phyloP scores from a whole-genome alignment of 2,113 vertebrate species.

The Mesoclemmys tuberculata region DNA sequence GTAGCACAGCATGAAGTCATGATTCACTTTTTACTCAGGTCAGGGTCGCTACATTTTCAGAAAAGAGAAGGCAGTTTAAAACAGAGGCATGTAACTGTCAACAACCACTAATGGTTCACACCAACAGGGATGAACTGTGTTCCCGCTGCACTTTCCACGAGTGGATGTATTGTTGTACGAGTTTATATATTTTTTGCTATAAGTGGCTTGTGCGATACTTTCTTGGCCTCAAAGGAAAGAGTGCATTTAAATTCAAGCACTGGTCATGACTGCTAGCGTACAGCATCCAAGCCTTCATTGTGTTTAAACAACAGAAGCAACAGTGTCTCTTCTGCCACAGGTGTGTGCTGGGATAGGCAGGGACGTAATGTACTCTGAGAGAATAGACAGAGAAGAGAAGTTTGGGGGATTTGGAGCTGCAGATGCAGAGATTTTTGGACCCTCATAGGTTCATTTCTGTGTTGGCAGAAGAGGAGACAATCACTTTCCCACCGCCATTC shows the following conservation, averaged over 20 bases:
- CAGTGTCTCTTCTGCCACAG: background rate
- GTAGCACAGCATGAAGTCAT: background rate
- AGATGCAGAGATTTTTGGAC: background rate
- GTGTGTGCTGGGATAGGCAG: background rate
- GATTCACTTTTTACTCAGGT: background rate
- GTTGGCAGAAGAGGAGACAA: background rate
- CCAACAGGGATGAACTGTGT: background rate
- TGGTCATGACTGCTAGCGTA: background rate
- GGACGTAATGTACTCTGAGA: background rate
- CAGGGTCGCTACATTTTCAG: background rate
- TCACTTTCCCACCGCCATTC: background rate
- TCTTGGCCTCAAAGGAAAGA: background rate
- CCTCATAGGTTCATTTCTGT: background rate
- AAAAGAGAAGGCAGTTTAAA: background rate
- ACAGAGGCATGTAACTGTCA: background rate
- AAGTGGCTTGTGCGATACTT: background rate
- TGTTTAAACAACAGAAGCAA: background rate
- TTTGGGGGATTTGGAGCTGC: background rate
- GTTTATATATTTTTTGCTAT: background rate
- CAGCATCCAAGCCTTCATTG: background rate
- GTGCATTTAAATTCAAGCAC: background rate
- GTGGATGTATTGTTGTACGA: background rate
- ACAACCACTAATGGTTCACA: rapidly evolving
- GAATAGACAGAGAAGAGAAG: background rate
- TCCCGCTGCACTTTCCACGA: background rate